Conservation (phyloP, 2,113 vertebrate species). For the Callospermophilus lateralis region DNA sequence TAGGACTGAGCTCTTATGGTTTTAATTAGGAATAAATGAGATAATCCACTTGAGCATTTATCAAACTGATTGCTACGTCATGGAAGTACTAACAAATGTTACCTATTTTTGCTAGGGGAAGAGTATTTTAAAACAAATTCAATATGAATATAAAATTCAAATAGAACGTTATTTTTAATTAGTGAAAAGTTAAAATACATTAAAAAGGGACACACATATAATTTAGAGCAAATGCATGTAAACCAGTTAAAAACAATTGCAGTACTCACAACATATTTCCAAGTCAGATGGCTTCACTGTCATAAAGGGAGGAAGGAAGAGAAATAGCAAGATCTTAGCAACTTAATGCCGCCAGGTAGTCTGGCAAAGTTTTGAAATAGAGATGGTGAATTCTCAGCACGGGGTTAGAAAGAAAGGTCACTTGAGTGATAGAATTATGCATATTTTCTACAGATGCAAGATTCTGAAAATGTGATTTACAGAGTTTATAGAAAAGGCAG, state of each 20-base stretch:
- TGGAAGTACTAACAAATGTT: neutral
- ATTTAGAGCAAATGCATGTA: neutral
- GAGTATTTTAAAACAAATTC: neutral
- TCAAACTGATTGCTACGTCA: neutral
- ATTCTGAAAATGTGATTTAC: slow-evolving; percentile 79
- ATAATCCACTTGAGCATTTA: neutral
- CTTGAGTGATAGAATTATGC: slow-evolving; percentile 71
- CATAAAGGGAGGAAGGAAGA: neutral
- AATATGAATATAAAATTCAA: neutral
- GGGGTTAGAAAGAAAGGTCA: slow-evolving; percentile 55
- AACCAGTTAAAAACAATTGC: neutral
- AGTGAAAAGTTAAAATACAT: neutral
- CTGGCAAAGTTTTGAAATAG: neutral
- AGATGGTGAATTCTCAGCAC: slow-evolving; percentile 36
- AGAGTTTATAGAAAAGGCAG: slow-evolving; percentile 74
- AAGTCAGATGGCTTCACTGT: neutral
- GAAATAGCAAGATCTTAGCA: neutral
- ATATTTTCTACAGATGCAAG: slow-evolving; percentile 72
- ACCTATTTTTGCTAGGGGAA: neutral
- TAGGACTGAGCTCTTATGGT: neutral
- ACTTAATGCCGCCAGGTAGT: neutral
- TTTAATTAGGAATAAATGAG: neutral
- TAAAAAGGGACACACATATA: neutral
- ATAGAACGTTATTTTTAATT: neutral
- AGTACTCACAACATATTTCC: neutral